Base-by-base conservation (phyloP, 2,888 invertebrate species). In the Agriopis aurantiaria region DNA sequence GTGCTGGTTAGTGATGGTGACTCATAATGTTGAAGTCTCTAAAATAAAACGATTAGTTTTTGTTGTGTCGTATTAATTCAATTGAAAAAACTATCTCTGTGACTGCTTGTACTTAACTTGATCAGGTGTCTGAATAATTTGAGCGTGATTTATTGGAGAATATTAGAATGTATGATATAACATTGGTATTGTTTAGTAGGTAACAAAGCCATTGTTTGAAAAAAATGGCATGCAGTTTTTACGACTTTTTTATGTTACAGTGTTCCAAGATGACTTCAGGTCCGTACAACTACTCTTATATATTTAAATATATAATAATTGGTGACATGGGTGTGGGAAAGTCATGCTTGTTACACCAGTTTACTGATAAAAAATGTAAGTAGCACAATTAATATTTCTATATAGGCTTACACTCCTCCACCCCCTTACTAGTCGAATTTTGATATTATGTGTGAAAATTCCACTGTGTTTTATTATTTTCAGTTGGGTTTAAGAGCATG, bases 281-380 rank as follows among this genome's bases (percentile, higher is more conserved):
- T 88, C 99, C 99, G 68, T 99, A 99, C 91, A 99, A 99, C 95
- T 99, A 99, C 94, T 99, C 99, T 55, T 99, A 99, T 91, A 99
- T 99, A 90, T 99, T 99, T 94, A 99, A 99, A 92, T 99, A 99
- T 90, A 99, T 99, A 85, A 99, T 99, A 80, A 99, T 99, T 91
- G 99, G 99, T 82, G 99, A 99, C 91, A 99, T 99, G 99, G 99
- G 99, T 77, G 99, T 99, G 71, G 99, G 99, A 73, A 99, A 99
- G 94, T 99, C 99, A 73, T 99, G 99, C 91, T 96, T 99, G 61
- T 95, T 99, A 71, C 99, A 99, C 93, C 99, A 99, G 88, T 99
- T 99, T 89, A 99, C 99, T 80, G 99, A 99, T 91, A 99, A 99
- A 91, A 99, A 99, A 95, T 99, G 99, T 99, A 95, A 97, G 98